A percentile compares a stretch with the other conserved stretches of the same genome.
Conservation (phyloP, 2,888 invertebrate species). For the Scotopteryx bipunctaria region DNA sequence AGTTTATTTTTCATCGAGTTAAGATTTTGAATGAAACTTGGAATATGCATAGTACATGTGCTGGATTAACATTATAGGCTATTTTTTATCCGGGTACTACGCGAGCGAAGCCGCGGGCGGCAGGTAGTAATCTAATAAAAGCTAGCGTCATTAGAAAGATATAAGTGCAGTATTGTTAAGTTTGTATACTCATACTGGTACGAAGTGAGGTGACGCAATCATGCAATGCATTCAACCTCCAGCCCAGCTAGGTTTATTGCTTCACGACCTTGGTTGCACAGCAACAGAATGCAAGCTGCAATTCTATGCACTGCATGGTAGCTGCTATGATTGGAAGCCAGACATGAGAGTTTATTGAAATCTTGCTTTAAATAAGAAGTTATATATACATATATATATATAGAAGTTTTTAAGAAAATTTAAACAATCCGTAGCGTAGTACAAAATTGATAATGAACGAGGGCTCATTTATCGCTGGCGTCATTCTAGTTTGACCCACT, state of each 20-base stretch:
- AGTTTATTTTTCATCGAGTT: constrained; percentile 8
- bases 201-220: constrained; percentile 55
- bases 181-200: constrained; percentile 9
- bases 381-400: no score
- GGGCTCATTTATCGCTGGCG: constrained; percentile 77
- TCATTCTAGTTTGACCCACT: constrained; percentile 77
- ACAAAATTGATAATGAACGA: constrained; percentile 75
- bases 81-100: no score
- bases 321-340: constrained; percentile 14
- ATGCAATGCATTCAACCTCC: constrained; percentile 63
- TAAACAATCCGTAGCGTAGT: constrained; percentile 26
- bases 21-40: no score
- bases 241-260: constrained; percentile 69
- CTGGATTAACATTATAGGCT: no score
- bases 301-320: constrained; percentile 51
- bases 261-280: constrained; percentile 75
- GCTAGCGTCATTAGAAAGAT: neutral
- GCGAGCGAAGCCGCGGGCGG: no score
- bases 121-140: neutral
- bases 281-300: constrained; percentile 71
- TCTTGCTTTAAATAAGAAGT: no score
- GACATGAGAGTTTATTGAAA: neutral
- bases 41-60: no score
- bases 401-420: constrained; percentile 2
- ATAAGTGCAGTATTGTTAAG: constrained; percentile 4